These are phyloP conservation scores for Panthera uncia DNA, from an alignment of 2,113 vertebrate genomes.

Conservation along the genomic window DNA sequence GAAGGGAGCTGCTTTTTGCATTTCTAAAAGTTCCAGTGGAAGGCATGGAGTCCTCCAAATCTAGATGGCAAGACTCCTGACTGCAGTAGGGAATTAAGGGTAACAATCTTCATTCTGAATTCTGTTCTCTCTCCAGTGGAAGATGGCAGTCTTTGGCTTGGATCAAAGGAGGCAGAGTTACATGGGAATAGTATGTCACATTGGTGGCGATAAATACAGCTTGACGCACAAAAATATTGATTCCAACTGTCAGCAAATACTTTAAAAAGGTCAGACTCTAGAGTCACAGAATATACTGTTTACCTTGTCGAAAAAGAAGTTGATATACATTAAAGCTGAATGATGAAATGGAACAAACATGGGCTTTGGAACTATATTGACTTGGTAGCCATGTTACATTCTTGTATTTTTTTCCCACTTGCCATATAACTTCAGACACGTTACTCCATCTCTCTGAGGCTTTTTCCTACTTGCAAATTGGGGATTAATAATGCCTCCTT, in stretches of 20 bases:
- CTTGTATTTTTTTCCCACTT: neutral
- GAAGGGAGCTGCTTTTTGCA: neutral
- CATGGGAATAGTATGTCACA: slow-evolving; percentile 40
- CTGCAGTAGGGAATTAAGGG: neutral
- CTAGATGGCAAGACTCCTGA: neutral
- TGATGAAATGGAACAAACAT: neutral
- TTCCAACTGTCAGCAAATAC: slow-evolving; percentile 58
- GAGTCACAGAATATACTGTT: neutral
- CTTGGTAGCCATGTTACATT: neutral
- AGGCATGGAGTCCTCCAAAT: neutral
- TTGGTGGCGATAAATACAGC: slow-evolving; percentile 44
- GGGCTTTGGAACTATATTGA: neutral
- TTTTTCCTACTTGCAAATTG: neutral
- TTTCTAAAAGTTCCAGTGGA: neutral
- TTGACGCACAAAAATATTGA: slow-evolving; percentile 45
- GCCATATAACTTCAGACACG: neutral
- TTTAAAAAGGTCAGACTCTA: slow-evolving; percentile 55
- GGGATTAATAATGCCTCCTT: neutral
- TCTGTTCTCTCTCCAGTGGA: neutral
- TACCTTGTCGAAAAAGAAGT: rapidly evolving
- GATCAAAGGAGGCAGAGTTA: neutral
- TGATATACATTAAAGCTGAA: neutral
- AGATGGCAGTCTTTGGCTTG: neutral
- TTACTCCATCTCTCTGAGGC: neutral
- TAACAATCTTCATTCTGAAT: neutral